Evolutionary conservation across 2,797 vertebrate genomes (phyloP).

Genomic region (Muscicapa comitata): DNA sequence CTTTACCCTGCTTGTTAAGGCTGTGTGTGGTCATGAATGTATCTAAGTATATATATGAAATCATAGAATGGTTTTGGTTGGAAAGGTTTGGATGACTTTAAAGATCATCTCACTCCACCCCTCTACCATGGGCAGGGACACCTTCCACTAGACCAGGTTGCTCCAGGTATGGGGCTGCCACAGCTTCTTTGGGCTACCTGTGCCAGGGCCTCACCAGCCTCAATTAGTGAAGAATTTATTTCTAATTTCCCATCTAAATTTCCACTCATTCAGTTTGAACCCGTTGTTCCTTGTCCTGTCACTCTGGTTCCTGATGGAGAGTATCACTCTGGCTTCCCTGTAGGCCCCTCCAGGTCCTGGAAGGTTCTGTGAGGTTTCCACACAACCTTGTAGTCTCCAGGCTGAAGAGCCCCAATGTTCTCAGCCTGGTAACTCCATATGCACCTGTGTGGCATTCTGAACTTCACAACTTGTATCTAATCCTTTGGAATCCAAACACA

Average conservation of each 20-base stretch:
- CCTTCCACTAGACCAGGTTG: background rate
- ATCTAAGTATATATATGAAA: accelerated
- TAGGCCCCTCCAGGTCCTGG: background rate
- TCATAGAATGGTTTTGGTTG: background rate
- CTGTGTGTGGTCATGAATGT: accelerated
- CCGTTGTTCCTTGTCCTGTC: background rate
- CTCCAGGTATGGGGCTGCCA: background rate
- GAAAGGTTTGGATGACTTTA: background rate
- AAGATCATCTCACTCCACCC: background rate
- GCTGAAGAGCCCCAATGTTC: background rate
- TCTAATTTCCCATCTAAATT: background rate
- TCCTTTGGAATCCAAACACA: background rate
- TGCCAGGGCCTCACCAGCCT: background rate
- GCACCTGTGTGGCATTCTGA: background rate
- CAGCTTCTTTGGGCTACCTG: background rate
- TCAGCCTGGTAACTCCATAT: background rate
- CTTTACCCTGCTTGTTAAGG: background rate
- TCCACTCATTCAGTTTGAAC: background rate
- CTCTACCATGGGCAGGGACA: background rate
- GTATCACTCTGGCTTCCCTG: background rate
- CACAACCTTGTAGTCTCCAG: background rate
- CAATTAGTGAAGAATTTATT: background rate
- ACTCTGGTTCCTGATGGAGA: background rate
- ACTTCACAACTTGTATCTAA: background rate
- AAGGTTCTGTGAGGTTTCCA: background rate